A percentile compares a stretch with the other conserved stretches of the same genome.
These are phyloP conservation scores for Chaetogeoica ovagalla DNA, from an alignment of 2,888 invertebrate genomes.

Conservation along the genomic window DNA sequence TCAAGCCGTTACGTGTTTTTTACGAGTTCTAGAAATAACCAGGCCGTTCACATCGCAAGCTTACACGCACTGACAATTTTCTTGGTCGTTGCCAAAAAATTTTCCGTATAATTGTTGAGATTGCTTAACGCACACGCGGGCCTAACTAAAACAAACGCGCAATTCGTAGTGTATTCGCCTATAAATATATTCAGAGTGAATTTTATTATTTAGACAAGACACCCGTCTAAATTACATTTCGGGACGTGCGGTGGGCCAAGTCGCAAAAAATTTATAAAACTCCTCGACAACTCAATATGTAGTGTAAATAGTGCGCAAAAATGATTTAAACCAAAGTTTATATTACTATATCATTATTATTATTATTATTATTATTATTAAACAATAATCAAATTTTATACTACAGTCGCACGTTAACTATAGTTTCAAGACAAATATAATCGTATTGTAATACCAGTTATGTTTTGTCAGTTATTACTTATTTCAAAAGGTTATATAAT, in stretches of 20 bases:
- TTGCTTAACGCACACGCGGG: conserved; percentile 19
- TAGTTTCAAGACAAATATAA: no score
- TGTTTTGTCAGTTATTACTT: no score
- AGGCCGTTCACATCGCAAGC: conserved; percentile 46
- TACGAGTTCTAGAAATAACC: conserved; percentile 51
- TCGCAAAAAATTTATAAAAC: background rate
- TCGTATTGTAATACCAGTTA: no score
- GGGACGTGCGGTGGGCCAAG: background rate
- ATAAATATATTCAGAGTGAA: conserved; percentile 42
- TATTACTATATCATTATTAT: no score
- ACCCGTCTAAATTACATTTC: conserved; percentile 14
- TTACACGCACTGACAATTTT: conserved; percentile 11
- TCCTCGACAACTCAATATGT: background rate
- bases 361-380: background rate
- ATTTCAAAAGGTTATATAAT: no score
- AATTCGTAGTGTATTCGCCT: conserved; percentile 41
- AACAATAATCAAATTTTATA: no score
- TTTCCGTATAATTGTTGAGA: conserved; percentile 34
- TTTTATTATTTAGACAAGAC: conserved; percentile 27
- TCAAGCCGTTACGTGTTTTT: conserved; percentile 48
- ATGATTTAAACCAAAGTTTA: no score
- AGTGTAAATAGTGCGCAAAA: background rate
- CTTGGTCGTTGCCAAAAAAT: conserved; percentile 41
- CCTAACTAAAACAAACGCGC: conserved; percentile 51
- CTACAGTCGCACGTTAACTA: no score